Evolutionary conservation across 2,888 invertebrate genomes (phyloP).

Genomic region (Oasisia sp.): DNA sequence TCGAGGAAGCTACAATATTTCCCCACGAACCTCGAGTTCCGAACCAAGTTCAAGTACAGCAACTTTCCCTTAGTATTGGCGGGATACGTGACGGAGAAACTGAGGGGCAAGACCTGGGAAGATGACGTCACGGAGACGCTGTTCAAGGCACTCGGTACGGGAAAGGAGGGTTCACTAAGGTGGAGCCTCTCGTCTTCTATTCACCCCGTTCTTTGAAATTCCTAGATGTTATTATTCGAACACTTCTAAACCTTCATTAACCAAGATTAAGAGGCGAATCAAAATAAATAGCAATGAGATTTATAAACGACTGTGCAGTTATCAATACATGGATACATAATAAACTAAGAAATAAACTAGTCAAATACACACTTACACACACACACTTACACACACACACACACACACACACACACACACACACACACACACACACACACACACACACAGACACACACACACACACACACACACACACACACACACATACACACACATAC

Average conservation of each 20-base stretch:
- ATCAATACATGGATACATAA: no score
- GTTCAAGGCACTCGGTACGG: slow-evolving; percentile 43
- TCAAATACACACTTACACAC: no score
- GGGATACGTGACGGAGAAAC: slow-evolving; percentile 57
- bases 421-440: background rate
- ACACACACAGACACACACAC: background rate
- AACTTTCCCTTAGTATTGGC: slow-evolving; percentile 64
- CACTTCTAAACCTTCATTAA: no score
- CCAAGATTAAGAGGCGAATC: no score
- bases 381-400: no score
- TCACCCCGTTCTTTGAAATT: background rate
- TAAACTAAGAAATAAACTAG: no score
- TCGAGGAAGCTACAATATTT: slow-evolving; percentile 55
- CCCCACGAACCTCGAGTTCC: slow-evolving; percentile 50
- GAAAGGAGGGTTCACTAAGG: background rate
- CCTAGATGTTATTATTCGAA: background rate
- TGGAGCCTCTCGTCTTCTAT: background rate
- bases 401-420: background rate
- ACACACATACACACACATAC: background rate
- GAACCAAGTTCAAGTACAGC: slow-evolving; percentile 60
- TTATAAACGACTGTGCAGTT: no score
- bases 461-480: background rate
- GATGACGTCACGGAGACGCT: slow-evolving; percentile 50
- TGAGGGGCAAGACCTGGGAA: slow-evolving; percentile 55
- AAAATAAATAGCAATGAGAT: no score